Evolutionary conservation across 37 sponge, comb jelly and placozoan species (phyloP).

Genomic region (Dysidea cf. avara): DNA sequence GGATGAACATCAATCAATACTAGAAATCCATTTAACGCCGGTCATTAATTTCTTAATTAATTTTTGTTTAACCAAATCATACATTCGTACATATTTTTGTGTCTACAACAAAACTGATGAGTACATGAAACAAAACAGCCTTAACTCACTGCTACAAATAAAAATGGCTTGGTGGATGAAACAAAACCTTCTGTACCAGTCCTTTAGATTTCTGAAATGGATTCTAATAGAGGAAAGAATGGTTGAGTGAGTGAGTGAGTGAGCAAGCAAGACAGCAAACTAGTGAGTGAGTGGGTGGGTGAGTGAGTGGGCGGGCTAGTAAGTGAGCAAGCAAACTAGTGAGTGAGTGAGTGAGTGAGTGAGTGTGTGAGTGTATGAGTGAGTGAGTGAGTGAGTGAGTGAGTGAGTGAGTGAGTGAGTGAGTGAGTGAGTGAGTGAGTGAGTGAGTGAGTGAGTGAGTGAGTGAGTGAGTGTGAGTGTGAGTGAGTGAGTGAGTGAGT

Average conservation of each 20-base stretch:
- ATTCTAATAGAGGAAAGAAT: slow-evolving; percentile 33
- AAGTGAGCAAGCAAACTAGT: no score
- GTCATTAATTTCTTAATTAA: slow-evolving; percentile 86
- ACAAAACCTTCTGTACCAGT: slow-evolving; percentile 72
- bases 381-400: not conserved
- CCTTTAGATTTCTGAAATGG: slow-evolving; percentile 92
- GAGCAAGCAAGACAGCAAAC: no score
- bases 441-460: not conserved
- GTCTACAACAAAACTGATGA: slow-evolving; percentile 46
- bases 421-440: not conserved
- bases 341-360: no score
- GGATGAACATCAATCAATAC: slow-evolving; percentile 89
- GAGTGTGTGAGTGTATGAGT: no score
- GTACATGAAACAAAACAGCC: not conserved
- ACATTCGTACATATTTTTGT: slow-evolving; percentile 83
- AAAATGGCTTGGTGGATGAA: slow-evolving; percentile 94
- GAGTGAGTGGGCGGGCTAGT: no score
- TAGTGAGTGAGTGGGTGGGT: no score
- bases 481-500: slow-evolving; percentile 15
- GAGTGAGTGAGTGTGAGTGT: not conserved
- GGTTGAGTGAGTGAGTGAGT: not conserved
- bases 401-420: slow-evolving; percentile 9
- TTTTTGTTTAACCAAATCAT: slow-evolving; percentile 85
- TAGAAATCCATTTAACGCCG: slow-evolving; percentile 96
- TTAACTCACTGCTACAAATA: slow-evolving; percentile 89